A percentile compares a stretch with the other conserved stretches of the same genome.
phyloP scores from a whole-genome alignment of 2,797 vertebrate species.

The Euphonia xanthogaster region DNA sequence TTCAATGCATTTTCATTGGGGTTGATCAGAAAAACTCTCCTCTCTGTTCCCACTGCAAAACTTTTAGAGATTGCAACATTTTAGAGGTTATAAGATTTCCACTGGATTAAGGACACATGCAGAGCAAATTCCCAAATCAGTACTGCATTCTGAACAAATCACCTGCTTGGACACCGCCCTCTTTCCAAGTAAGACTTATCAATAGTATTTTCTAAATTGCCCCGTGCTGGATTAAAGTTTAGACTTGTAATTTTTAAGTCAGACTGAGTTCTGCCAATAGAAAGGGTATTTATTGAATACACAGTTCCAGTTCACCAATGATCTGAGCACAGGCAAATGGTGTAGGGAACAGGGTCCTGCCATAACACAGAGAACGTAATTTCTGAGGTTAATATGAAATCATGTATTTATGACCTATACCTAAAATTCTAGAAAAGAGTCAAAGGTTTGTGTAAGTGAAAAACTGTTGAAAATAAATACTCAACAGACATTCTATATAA shows the following conservation, averaged over 20 bases:
- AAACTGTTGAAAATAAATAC: not conserved
- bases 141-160: not conserved
- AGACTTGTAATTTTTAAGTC: not conserved
- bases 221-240: not conserved
- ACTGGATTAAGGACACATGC: not conserved
- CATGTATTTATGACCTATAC: not conserved
- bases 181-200: not conserved
- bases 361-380: not conserved
- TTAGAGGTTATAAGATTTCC: not conserved
- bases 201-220: not conserved
- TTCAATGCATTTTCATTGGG: not conserved
- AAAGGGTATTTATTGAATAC: not conserved
- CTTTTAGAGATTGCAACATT: not conserved
- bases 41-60: not conserved
- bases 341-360: not conserved
- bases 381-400: not conserved
- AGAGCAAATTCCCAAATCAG: not conserved
- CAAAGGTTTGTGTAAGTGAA: not conserved
- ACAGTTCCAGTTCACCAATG: not conserved
- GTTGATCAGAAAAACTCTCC: not conserved
- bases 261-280: not conserved
- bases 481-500: not conserved
- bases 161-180: not conserved
- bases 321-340: not conserved
- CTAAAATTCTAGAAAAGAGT: not conserved